Percentiles rank a stretch among this genome's conserved stretches.
Conservation (phyloP, 2,113 vertebrate species). For the Protomyctophum bolini region DNA sequence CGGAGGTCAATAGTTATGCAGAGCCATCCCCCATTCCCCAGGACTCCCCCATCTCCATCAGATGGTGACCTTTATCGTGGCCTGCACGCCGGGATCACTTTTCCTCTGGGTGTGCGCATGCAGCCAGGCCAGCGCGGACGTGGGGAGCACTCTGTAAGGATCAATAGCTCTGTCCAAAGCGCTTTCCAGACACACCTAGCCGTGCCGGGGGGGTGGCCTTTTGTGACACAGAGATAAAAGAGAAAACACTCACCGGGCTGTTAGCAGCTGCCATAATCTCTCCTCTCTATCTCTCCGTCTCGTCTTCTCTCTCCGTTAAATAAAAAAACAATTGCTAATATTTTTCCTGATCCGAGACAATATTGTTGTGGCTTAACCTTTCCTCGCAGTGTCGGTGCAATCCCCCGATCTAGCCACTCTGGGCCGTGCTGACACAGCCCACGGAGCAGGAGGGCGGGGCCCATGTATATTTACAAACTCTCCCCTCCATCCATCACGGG, state of each 20-base stretch:
- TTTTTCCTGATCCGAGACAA: constrained; percentile 6
- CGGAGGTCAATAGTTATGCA: constrained; percentile 45
- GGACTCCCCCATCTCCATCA: constrained; percentile 49
- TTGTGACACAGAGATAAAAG: constrained; percentile 72
- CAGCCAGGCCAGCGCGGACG: constrained; percentile 38
- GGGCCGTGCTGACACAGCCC: constrained; percentile 75
- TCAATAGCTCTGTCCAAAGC: constrained; percentile 70
- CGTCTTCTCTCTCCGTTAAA: constrained; percentile 33
- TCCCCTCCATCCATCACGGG: constrained; percentile 77
- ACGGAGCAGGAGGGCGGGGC: constrained; percentile 67
- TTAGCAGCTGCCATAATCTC: constrained; percentile 47
- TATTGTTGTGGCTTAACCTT: constrained; percentile 79
- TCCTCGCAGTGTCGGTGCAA: constrained; percentile 49
- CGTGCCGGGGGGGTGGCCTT: constrained; percentile 63
- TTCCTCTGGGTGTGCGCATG: constrained; percentile 60
- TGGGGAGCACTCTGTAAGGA: constrained; percentile 55
- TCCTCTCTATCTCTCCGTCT: constrained; percentile 21
- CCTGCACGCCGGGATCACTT: constrained; percentile 54
- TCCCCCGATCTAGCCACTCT: constrained; percentile 53
- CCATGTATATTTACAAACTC: constrained; percentile 81
- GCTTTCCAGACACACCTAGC: constrained; percentile 67
- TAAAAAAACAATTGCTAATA: constrained; percentile 65
- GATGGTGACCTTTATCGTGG: constrained; percentile 64
- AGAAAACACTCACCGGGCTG: constrained; percentile 65
- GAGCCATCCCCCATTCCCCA: constrained; percentile 20